Evolutionary conservation across 2,888 invertebrate genomes (phyloP).

Genomic region (Hylaea fasciaria): DNA sequence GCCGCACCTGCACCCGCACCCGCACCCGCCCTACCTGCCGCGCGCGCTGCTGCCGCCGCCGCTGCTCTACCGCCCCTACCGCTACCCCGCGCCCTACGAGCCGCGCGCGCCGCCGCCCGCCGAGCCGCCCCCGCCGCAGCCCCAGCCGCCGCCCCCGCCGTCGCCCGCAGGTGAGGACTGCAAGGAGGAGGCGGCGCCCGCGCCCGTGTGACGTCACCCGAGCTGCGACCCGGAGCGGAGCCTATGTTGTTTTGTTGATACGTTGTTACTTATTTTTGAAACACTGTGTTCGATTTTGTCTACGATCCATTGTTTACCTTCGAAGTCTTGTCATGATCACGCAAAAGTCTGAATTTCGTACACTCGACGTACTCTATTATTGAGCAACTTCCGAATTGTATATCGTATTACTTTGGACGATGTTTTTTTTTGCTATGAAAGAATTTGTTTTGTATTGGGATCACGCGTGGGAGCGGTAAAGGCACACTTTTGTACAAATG

Average conservation of each 20-base stretch:
- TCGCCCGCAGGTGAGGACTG: neutral
- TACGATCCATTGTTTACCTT: slow-evolving; percentile 14
- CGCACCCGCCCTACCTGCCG: slow-evolving; percentile 60
- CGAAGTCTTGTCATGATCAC: slow-evolving; percentile 6
- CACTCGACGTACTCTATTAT: neutral
- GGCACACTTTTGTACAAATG: slow-evolving; percentile 32
- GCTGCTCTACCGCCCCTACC: slow-evolving; percentile 46
- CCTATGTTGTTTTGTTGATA: slow-evolving; percentile 4
- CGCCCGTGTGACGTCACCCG: slow-evolving; percentile 29
- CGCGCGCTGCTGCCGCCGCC: slow-evolving; percentile 41
- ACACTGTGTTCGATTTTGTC: slow-evolving; percentile 17
- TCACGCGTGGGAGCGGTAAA: slow-evolving; percentile 7
- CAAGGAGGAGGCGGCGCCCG: too few species aligned
- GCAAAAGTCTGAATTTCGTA: slow-evolving; percentile 15
- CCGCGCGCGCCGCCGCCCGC: slow-evolving; percentile 29
- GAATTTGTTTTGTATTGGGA: neutral
- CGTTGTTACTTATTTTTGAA: slow-evolving; percentile 18
- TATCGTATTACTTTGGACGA: slow-evolving; percentile 14
- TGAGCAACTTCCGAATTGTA: slow-evolving; percentile 7
- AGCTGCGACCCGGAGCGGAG: too few species aligned
- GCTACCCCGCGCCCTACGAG: slow-evolving; percentile 20
- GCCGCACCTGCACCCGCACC: slow-evolving; percentile 57
- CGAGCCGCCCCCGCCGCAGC: slow-evolving; percentile 44
- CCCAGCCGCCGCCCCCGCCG: slow-evolving; percentile 21
- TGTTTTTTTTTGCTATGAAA: slow-evolving; percentile 13